Percentiles rank a stretch among this genome's conserved stretches.
Evolutionary conservation across 2,113 vertebrate species (phyloP).

Genomic region (Laticauda laticaudata): DNA sequence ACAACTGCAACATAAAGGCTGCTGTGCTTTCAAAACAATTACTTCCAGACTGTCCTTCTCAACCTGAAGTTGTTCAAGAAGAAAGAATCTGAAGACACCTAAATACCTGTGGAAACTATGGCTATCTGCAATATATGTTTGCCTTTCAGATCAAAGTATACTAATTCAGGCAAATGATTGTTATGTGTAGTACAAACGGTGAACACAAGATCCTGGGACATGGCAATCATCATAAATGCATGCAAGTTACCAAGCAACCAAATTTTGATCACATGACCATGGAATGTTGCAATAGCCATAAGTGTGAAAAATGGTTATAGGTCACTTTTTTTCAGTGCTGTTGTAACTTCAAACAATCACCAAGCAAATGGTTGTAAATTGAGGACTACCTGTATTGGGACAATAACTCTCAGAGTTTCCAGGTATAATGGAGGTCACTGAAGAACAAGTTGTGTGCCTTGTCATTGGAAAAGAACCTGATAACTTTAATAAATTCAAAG

Average conservation of each 20-base stretch:
- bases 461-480: not conserved
- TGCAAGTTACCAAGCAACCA: not conserved
- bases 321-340: not conserved
- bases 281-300: not conserved
- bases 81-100: not conserved
- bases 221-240: not conserved
- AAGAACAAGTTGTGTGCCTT: not conserved
- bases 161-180: constrained; percentile 4
- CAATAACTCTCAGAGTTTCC: not conserved
- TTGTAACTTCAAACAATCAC: not conserved
- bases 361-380: not conserved
- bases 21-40: not conserved
- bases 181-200: not conserved
- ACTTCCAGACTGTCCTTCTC: not conserved
- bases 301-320: not conserved
- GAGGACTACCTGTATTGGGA: not conserved
- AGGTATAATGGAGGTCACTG: not conserved
- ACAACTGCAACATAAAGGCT: not conserved
- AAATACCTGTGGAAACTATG: not conserved
- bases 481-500: rapidly evolving
- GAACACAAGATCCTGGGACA: not conserved
- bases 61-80: not conserved
- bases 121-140: not conserved
- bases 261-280: not conserved
- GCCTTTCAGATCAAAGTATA: not conserved